Percentiles rank a stretch among this genome's conserved stretches.
Evolutionary conservation across 2,797 vertebrate species (phyloP).

Genomic region (Dallia pectoralis): DNA sequence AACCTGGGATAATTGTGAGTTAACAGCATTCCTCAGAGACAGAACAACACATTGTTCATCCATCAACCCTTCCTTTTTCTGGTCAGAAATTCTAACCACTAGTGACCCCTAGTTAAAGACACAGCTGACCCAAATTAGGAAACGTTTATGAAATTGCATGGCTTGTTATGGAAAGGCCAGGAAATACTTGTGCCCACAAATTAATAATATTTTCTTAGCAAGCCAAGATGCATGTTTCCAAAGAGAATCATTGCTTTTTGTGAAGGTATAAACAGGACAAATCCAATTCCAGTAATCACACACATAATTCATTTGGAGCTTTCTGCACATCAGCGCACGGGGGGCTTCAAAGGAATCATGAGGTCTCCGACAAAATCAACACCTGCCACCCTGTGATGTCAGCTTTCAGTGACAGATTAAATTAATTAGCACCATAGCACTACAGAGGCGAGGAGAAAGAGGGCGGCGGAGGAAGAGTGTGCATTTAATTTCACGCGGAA

Average conservation of each 20-base stretch:
- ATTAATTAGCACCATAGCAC: neutral
- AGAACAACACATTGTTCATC: too few species aligned
- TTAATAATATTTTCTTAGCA: too few species aligned
- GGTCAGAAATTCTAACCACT: too few species aligned
- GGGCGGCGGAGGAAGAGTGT: neutral
- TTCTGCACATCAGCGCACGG: neutral
- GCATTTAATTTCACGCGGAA: neutral
- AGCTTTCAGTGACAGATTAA: conserved; percentile 3
- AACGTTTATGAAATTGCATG: neutral
- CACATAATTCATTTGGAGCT: neutral
- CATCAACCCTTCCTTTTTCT: too few species aligned
- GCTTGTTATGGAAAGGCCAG: neutral
- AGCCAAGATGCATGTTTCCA: neutral
- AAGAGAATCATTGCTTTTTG: neutral
- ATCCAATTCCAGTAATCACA: conserved; percentile 4
- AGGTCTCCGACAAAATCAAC: neutral
- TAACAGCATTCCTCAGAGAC: too few species aligned
- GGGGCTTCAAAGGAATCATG: neutral
- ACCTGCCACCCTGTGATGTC: neutral
- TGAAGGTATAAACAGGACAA: neutral
- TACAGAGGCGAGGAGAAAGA: neutral
- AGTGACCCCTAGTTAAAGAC: neutral
- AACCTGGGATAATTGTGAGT: neutral
- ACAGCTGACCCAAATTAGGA: too few species aligned
- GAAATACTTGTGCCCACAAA: neutral